A percentile compares a stretch with the other conserved stretches of the same genome.
phyloP scores from a whole-genome alignment of 2,113 vertebrate species.

The Eulemur rufifrons region DNA sequence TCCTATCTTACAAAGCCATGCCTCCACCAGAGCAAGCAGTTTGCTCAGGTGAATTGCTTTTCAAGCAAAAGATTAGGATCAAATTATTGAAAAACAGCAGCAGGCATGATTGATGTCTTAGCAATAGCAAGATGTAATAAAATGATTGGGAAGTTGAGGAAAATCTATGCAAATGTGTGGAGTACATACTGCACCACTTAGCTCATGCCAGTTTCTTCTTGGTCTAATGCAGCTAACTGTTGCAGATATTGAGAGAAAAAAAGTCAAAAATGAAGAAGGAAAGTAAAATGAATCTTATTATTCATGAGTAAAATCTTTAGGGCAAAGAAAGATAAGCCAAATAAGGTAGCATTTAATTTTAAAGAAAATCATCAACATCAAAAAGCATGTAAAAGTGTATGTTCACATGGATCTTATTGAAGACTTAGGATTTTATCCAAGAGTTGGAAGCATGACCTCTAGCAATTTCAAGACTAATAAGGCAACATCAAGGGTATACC shows the following conservation, averaged over 20 bases:
- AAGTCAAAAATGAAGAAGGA: neutral
- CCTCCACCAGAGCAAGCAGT: neutral
- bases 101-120: constrained; percentile 26
- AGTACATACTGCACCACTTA: neutral
- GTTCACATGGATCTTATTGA: neutral
- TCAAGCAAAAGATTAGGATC: constrained; percentile 34
- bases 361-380: neutral
- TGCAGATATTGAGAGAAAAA: neutral
- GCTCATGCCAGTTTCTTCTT: neutral
- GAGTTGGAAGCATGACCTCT: neutral
- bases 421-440: neutral
- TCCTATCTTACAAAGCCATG: constrained; percentile 41
- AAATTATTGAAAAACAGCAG: constrained; percentile 50
- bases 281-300: neutral
- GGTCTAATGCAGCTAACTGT: neutral
- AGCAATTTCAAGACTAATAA: neutral
- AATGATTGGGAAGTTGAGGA: neutral
- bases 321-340: neutral
- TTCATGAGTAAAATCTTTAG: neutral
- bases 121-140: neutral
- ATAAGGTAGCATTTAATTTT: neutral
- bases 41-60: constrained; percentile 66
- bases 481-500: neutral
- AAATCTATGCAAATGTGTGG: neutral
- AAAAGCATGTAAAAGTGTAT: neutral